These are phyloP conservation scores for Apistogramma diplotaenia DNA, from an alignment of 2,113 vertebrate species.

Conservation along the genomic window DNA sequence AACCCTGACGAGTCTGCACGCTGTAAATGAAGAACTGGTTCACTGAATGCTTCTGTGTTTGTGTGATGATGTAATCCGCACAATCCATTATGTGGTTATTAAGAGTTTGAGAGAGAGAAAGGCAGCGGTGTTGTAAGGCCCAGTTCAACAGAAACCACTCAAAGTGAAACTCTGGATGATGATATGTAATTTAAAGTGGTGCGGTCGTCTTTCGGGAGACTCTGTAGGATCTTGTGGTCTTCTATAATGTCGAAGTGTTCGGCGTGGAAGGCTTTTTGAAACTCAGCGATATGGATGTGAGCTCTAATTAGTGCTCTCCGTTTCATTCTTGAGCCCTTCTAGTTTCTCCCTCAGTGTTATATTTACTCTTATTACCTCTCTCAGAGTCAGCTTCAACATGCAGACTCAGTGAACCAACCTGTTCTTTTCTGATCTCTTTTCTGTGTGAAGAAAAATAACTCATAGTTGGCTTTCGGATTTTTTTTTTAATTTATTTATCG, in stretches of 20 bases:
- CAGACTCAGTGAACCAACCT: not conserved
- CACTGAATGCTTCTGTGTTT: not conserved
- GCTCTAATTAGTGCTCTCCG: not conserved
- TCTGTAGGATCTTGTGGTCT: not conserved
- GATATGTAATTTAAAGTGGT: slow-evolving; percentile 1
- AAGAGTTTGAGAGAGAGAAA: not conserved
- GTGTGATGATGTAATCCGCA: not conserved
- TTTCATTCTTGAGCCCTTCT: slow-evolving; percentile 7
- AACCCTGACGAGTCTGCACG: not conserved
- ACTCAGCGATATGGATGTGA: not conserved
- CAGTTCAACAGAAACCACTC: slow-evolving; percentile 10
- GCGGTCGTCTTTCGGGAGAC: not conserved
- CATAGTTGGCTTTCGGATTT: not conserved
- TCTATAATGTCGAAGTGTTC: not conserved
- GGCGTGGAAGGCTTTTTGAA: not conserved
- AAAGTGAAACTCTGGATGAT: not conserved
- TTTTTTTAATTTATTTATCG: not conserved
- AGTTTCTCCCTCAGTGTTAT: not conserved
- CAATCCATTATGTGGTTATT: slow-evolving; percentile 2
- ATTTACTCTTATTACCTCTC: not conserved
- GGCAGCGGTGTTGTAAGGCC: not conserved
- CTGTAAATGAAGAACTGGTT: not conserved
- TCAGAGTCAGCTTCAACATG: not conserved
- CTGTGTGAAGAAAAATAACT: slow-evolving; percentile 5
- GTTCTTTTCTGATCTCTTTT: not conserved